Evolutionary conservation across 2,113 vertebrate genomes (phyloP).

Genomic region (Ameiurus melas): DNA sequence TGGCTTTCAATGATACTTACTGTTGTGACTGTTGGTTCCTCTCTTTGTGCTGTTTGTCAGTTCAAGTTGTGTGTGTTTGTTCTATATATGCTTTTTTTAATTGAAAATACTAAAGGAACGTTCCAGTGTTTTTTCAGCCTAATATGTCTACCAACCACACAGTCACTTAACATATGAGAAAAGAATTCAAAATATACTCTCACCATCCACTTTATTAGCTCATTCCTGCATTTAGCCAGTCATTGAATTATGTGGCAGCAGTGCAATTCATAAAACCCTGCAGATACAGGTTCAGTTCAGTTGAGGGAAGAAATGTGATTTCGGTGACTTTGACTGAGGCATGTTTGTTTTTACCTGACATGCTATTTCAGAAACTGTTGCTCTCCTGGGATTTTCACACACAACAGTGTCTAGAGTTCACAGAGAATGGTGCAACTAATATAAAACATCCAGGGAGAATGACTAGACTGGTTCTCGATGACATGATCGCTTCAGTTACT

Average conservation of each 20-base stretch:
- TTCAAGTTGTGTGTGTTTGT: not conserved
- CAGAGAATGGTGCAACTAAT: not conserved
- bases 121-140: constrained; percentile 8
- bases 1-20: not conserved
- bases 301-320: not conserved
- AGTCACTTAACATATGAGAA: not conserved
- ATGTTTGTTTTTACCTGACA: not conserved
- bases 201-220: not conserved
- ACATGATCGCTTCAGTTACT: not conserved
- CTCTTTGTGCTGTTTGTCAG: constrained; percentile 17
- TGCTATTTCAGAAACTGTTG: not conserved
- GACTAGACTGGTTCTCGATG: not conserved
- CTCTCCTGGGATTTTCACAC: not conserved
- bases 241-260: not conserved
- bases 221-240: not conserved
- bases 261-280: not conserved
- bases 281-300: not conserved
- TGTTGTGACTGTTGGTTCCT: constrained; percentile 13
- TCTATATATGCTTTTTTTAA: too few relatives aligned
- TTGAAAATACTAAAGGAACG: not conserved
- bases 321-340: not conserved
- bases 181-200: not conserved
- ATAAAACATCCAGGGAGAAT: not conserved
- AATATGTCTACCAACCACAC: not conserved
- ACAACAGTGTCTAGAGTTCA: not conserved